Evolutionary conservation across 1,140 invertebrate genomes (phyloP).

Genomic region (Drosophila kohkoa): DNA sequence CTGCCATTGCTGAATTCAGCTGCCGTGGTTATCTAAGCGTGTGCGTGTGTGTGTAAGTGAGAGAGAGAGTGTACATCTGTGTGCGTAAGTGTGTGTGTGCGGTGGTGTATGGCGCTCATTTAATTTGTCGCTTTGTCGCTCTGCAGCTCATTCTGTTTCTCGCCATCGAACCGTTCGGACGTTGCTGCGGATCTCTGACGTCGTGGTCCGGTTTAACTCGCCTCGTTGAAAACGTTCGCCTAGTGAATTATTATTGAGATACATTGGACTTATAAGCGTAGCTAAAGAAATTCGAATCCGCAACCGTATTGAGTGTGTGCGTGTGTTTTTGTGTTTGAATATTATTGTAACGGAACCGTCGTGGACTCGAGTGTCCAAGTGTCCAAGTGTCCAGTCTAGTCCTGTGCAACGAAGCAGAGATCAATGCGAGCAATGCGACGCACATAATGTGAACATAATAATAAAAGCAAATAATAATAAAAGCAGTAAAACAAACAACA

Average conservation of each 20-base stretch:
- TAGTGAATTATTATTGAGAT: constrained; percentile 34
- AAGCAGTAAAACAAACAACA: constrained; percentile 1
- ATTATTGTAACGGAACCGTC: too few relatives aligned
- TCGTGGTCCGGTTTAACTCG: constrained; percentile 7
- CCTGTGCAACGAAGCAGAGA: neutral
- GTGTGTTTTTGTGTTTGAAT: neutral
- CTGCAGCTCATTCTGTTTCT: constrained; percentile 45
- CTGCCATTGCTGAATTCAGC: constrained; percentile 31
- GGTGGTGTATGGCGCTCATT: constrained; percentile 31
- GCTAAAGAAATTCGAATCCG: constrained; percentile 3
- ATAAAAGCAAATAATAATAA: constrained; percentile 5
- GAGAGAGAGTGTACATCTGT: neutral
- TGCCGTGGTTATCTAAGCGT: neutral
- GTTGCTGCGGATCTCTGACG: constrained; percentile 30
- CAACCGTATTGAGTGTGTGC: neutral
- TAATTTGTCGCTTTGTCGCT: constrained; percentile 42
- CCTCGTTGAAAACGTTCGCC: constrained; percentile 7
- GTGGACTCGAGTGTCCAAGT: neutral
- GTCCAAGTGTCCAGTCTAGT: constrained; percentile 18
- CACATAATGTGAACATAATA: constrained; percentile 26
- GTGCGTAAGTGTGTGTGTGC: neutral
- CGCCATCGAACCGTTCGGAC: constrained; percentile 44
- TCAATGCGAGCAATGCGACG: constrained; percentile 53
- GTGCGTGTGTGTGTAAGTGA: neutral
- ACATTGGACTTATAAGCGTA: constrained; percentile 2